Conservation (phyloP, 1,140 invertebrate genomes). For the Probaryconus sp. region DNA sequence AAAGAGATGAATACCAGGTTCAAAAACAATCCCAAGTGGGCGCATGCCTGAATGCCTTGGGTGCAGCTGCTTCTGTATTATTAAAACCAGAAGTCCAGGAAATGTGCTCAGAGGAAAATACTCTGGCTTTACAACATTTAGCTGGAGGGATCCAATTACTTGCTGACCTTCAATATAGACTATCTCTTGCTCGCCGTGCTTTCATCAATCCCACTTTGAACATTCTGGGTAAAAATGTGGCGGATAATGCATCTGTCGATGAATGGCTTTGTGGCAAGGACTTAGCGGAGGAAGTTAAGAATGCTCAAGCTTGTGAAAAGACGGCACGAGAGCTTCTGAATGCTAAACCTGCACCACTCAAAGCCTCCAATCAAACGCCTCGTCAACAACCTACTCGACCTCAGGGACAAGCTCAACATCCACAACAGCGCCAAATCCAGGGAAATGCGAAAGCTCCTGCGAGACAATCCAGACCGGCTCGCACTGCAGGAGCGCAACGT, state of each 20-base stretch:
- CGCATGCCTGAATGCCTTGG: slow-evolving; percentile 28
- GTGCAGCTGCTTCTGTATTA: slow-evolving; percentile 18
- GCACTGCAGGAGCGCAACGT: neutral
- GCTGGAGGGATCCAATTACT: slow-evolving; percentile 16
- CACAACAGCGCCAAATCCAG: no score
- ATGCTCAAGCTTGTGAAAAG: slow-evolving; percentile 7
- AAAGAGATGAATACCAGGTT: slow-evolving; percentile 23
- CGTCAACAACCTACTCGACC: no score
- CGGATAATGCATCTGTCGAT: slow-evolving; percentile 15
- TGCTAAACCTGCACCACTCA: neutral
- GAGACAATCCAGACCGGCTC: no score
- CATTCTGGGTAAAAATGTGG: slow-evolving; percentile 14
- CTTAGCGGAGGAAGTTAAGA: slow-evolving; percentile 20
- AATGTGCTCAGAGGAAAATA: neutral
- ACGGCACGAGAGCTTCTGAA: neutral
- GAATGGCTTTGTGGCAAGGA: slow-evolving; percentile 22
- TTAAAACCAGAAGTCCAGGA: slow-evolving; percentile 28
- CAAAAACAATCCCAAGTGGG: slow-evolving; percentile 24
- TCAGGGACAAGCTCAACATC: no score
- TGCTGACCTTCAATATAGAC: slow-evolving; percentile 12
- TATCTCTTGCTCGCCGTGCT: slow-evolving; percentile 17
- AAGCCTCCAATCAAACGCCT: no score
- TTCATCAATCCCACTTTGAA: slow-evolving; percentile 24
- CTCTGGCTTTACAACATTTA: neutral
- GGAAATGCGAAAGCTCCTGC: slow-evolving; percentile 13